A percentile compares a stretch with the other conserved stretches of the same genome.
phyloP scores from a whole-genome alignment of 2,888 invertebrate species.

The Pseudolycoriella hygida region DNA sequence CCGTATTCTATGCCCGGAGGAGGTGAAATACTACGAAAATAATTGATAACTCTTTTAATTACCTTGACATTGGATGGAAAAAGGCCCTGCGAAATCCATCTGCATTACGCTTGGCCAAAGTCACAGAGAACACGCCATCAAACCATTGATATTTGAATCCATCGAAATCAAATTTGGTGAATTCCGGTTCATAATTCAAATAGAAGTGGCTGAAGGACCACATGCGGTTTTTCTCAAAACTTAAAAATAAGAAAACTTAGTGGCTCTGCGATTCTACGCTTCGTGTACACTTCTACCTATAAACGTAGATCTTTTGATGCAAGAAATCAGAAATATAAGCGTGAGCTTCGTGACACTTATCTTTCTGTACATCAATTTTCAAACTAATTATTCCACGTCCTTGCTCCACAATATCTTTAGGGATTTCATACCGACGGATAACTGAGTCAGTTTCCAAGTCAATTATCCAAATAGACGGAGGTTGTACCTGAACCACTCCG shows the following conservation, averaged over 20 bases:
- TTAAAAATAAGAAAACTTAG: too few species aligned
- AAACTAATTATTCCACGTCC: constrained; percentile 44
- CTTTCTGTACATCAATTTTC: constrained; percentile 40
- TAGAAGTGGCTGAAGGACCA: constrained; percentile 60
- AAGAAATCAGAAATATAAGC: constrained; percentile 59
- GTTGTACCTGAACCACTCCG: constrained; percentile 33
- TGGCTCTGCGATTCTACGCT: too few species aligned
- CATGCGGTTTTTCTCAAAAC: constrained; percentile 38
- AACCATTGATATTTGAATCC: constrained; percentile 60
- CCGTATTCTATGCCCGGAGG: too few species aligned
- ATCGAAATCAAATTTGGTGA: constrained; percentile 46
- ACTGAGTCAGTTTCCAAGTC: constrained; percentile 44
- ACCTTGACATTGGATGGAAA: constrained; percentile 65
- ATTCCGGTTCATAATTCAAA: constrained; percentile 52
- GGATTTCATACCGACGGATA: constrained; percentile 35
- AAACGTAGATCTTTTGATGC: too few species aligned
- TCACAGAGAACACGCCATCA: constrained; percentile 61
- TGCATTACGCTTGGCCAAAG: constrained; percentile 33
- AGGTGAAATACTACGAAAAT: too few species aligned
- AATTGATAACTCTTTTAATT: too few species aligned
- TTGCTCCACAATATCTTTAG: constrained; percentile 22
- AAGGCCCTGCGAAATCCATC: constrained; percentile 44
- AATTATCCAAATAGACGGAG: constrained; percentile 44
- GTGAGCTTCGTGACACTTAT: constrained; percentile 42
- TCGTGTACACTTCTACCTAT: too few species aligned